Base-by-base conservation (phyloP, 2,797 vertebrate species). In the Sandelia bainsii region DNA sequence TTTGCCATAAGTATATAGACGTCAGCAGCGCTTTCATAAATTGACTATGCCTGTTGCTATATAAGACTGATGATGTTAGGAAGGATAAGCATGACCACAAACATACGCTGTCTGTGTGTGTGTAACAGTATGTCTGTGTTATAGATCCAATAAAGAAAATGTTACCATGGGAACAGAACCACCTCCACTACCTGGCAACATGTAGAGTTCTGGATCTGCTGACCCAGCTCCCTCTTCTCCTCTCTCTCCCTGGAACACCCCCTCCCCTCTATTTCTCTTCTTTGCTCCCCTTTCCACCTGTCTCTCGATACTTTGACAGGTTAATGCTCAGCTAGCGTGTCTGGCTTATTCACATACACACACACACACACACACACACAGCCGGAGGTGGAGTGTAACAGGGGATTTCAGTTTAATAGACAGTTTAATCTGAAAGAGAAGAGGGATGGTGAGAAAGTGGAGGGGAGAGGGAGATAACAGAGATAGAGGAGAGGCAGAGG, bases 391-490 rank as follows among this genome's bases (percentile, higher is more conserved):
- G 74, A 81, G 80, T 84, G 84, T 80, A 86, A 90, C 81, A 64
- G 81, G 87, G 82, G 87, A 91, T 91, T 89, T 90, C 70, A 84
- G n/a, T n/a, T n/a, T n/a, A n/a, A 86, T 81, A 85, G 91, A 91
- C 87, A 90, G 84, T 91, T 90, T 92, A 90, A 92, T 92, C 90
- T 90, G 82, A 84, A 77, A 68, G 62, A 62, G 73, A 84, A 73
- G 70, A 69, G 57, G 54, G 73, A 74, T 69, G 75, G 59, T 29
- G 72, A 76, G 57, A 74, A 75, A 79, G 72, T 59, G 58, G 27
- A 12, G 66, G 40, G 48, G 16, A 72, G 65, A 70, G 19, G 69
- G 77, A 82, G 83, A 85, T 69, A 34, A 22, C 49, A 52, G 64
- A 72, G 39, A 73, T 73, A 83, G 73, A 59, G 42, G 58, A 72